These are phyloP conservation scores for Phaonia tiefii DNA, from an alignment of 2,888 invertebrate species.

Conservation along the genomic window DNA sequence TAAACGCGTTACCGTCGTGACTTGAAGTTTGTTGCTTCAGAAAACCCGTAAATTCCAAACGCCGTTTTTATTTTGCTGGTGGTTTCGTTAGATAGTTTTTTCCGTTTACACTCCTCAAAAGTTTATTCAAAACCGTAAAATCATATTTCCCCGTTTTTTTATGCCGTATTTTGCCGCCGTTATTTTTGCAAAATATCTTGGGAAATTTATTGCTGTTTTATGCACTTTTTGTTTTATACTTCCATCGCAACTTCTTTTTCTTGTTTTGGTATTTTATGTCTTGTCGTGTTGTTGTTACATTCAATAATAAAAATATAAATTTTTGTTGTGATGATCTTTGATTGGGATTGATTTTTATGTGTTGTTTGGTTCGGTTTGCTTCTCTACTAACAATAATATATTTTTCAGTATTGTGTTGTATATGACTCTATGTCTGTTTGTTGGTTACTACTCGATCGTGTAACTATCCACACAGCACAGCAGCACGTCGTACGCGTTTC, in stretches of 20 bases:
- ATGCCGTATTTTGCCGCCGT: slow-evolving; percentile 59
- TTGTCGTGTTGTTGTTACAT: slow-evolving; percentile 40
- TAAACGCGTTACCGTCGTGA: slow-evolving; percentile 17
- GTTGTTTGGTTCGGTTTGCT: slow-evolving; percentile 55
- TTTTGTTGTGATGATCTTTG: slow-evolving; percentile 33
- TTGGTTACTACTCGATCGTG: slow-evolving; percentile 38
- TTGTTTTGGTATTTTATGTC: slow-evolving; percentile 25
- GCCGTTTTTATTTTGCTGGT: slow-evolving; percentile 55
- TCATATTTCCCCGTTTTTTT: slow-evolving; percentile 14
- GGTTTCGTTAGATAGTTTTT: slow-evolving; percentile 44
- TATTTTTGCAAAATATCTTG: slow-evolving; percentile 47
- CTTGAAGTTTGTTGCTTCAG: neutral
- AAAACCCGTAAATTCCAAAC: slow-evolving; percentile 36
- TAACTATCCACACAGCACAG: slow-evolving; percentile 71
- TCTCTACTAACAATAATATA: neutral
- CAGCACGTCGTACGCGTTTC: slow-evolving; percentile 81
- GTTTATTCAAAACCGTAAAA: slow-evolving; percentile 28
- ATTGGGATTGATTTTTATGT: slow-evolving; percentile 60
- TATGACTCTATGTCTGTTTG: slow-evolving; percentile 13
- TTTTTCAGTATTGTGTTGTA: slow-evolving; percentile 14
- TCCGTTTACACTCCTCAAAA: slow-evolving; percentile 2
- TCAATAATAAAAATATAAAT: slow-evolving; percentile 35
- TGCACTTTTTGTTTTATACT: slow-evolving; percentile 47
- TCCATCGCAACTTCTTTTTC: slow-evolving; percentile 29
- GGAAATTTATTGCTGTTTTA: neutral